Conservation (phyloP, 53 echinoderm and acorn worm genomes). For the Crossaster papposus region DNA sequence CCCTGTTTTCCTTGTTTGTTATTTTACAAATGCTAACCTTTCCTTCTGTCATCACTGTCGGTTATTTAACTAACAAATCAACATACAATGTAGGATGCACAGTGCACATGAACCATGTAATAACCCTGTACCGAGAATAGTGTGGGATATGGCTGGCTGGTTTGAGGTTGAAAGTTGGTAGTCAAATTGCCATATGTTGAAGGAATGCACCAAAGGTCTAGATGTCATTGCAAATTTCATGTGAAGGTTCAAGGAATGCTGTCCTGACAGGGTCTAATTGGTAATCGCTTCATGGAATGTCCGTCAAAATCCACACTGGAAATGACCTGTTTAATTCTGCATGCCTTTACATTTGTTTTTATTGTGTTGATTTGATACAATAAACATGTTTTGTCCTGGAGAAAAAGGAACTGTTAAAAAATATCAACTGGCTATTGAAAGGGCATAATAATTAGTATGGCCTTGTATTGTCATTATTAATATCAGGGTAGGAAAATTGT, state of each 20-base stretch:
- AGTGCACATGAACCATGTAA: background rate
- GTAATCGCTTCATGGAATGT: background rate
- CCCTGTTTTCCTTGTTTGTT: background rate
- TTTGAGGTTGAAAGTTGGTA: background rate
- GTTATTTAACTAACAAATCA: background rate
- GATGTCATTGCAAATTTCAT: background rate
- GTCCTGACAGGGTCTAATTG: background rate
- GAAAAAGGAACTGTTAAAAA: too few relatives aligned
- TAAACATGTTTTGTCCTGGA: too few relatives aligned
- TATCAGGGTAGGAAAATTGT: too few relatives aligned
- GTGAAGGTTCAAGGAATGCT: background rate
- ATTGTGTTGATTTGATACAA: too few relatives aligned
- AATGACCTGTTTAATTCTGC: too few relatives aligned
- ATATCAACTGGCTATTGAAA: too few relatives aligned
- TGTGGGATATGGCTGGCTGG: background rate
- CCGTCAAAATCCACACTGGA: too few relatives aligned
- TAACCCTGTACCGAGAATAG: background rate
- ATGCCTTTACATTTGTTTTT: too few relatives aligned
- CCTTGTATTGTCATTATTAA: too few relatives aligned
- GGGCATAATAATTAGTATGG: too few relatives aligned
- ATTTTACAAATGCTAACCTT: background rate
- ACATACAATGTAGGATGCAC: background rate
- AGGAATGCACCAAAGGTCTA: background rate
- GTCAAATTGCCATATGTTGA: constrained; percentile 7
- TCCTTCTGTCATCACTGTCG: background rate